Percentiles rank a stretch among this genome's conserved stretches.
Conservation (phyloP, 1,140 invertebrate species). For the Cyclargus thomasi region DNA sequence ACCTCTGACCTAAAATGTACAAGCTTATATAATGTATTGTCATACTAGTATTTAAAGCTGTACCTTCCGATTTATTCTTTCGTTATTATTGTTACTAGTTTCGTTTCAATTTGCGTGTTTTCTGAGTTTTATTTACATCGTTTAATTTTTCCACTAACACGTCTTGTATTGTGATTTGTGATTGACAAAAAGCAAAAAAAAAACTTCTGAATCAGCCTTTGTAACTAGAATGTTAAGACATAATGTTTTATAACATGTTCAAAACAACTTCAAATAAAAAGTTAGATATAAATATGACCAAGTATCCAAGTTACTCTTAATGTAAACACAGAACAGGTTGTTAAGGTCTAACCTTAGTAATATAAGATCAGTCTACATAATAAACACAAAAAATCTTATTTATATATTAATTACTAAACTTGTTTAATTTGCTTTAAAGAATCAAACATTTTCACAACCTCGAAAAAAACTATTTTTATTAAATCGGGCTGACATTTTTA, state of each 20-base stretch:
- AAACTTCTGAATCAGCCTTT: too few relatives aligned
- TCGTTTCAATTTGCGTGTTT: too few relatives aligned
- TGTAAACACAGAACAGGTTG: background rate
- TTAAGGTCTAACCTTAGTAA: background rate
- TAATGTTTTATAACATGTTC: too few relatives aligned
- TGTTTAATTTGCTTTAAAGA: background rate
- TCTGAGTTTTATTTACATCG: too few relatives aligned
- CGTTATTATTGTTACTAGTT: too few relatives aligned
- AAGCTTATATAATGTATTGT: background rate
- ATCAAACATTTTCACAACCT: background rate
- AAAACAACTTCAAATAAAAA: background rate
- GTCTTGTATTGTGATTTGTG: too few relatives aligned
- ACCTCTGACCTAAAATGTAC: background rate
- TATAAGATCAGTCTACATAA: background rate
- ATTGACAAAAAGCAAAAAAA: too few relatives aligned
- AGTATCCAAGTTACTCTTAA: background rate
- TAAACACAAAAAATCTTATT: background rate
- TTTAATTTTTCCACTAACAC: too few relatives aligned
- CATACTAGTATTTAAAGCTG: background rate
- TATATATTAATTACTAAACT: background rate
- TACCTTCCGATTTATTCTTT: background rate
- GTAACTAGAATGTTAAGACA: too few relatives aligned
- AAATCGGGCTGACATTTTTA: background rate
- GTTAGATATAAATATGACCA: background rate
- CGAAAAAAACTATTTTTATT: background rate